These are phyloP conservation scores for Dilophus febrilis DNA, from an alignment of 2,888 invertebrate genomes.

Conservation along the genomic window DNA sequence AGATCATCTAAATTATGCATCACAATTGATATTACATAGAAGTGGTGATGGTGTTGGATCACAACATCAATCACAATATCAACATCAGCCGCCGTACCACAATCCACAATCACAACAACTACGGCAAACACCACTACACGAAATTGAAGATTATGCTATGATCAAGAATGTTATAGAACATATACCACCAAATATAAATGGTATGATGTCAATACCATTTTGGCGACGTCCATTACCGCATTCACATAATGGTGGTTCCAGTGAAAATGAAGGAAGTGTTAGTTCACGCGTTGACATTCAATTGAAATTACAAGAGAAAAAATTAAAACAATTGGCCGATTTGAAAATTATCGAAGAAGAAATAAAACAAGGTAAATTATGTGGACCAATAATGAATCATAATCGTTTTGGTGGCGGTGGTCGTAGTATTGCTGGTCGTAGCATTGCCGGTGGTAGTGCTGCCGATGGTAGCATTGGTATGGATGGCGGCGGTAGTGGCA, in stretches of 20 bases:
- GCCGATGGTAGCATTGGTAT: too few relatives aligned
- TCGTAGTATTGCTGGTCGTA: too few relatives aligned
- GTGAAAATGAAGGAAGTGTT: slow-evolving; percentile 59
- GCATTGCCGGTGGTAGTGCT: too few relatives aligned
- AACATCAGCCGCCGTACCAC: neutral
- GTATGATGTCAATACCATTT: slow-evolving; percentile 42
- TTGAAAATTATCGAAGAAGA: slow-evolving; percentile 69
- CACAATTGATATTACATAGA: neutral
- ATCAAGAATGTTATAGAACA: slow-evolving; percentile 7
- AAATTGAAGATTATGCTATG: slow-evolving; percentile 1
- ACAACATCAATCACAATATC: too few relatives aligned
- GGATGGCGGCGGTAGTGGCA: slow-evolving; percentile 25
- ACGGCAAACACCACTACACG: neutral
- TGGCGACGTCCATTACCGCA: slow-evolving; percentile 57
- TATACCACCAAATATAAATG: slow-evolving; percentile 6
- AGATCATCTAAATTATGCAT: too few relatives aligned
- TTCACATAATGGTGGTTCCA: slow-evolving; percentile 41
- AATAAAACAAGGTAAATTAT: slow-evolving; percentile 63
- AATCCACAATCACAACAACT: slow-evolving; percentile 2
- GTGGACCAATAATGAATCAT: slow-evolving; percentile 18
- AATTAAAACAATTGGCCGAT: slow-evolving; percentile 72
- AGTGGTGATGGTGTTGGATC: slow-evolving; percentile 11
- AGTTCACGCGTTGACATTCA: slow-evolving; percentile 69
- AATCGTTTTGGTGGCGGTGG: slow-evolving; percentile 33
- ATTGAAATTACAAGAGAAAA: slow-evolving; percentile 73